Percentiles rank a stretch among this genome's conserved stretches.
Conservation (phyloP, 2,888 invertebrate species). For the Diaprepes abbreviatus region DNA sequence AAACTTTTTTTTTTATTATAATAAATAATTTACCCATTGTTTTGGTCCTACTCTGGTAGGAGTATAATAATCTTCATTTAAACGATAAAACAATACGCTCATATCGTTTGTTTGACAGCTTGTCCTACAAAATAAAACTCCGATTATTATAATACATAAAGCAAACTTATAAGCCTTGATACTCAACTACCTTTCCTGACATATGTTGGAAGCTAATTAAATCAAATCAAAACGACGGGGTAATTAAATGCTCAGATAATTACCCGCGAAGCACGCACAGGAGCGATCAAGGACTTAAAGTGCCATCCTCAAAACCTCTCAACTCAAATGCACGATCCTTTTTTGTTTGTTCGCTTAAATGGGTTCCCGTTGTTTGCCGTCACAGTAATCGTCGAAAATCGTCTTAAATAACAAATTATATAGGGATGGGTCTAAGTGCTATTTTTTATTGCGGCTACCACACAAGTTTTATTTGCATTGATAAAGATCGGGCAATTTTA, state of each 20-base stretch:
- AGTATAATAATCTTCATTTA: too few species aligned
- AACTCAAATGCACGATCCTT: neutral
- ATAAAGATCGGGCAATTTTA: constrained; percentile 2
- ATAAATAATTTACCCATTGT: too few species aligned
- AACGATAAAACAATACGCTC: too few species aligned
- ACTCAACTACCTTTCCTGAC: too few species aligned
- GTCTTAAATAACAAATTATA: constrained; percentile 1
- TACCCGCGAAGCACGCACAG: neutral
- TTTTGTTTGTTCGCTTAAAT: constrained; percentile 3
- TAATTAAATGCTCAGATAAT: neutral
- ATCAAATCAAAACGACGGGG: neutral
- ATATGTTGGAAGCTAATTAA: constrained; percentile 5
- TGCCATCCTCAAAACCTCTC: neutral
- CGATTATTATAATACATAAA: too few species aligned
- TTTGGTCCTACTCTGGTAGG: too few species aligned
- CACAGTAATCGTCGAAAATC: neutral
- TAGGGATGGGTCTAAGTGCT: neutral
- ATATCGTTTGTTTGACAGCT: too few species aligned
- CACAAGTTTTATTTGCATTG: constrained; percentile 1
- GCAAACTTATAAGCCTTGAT: too few species aligned
- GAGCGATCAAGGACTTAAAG: constrained; percentile 5
- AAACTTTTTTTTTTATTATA: too few species aligned
- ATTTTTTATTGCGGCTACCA: neutral
- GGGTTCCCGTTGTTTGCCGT: neutral
- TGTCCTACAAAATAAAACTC: too few species aligned